Evolutionary conservation across 2,113 vertebrate genomes (phyloP).

Genomic region (Ibidorhyncha struthersii): DNA sequence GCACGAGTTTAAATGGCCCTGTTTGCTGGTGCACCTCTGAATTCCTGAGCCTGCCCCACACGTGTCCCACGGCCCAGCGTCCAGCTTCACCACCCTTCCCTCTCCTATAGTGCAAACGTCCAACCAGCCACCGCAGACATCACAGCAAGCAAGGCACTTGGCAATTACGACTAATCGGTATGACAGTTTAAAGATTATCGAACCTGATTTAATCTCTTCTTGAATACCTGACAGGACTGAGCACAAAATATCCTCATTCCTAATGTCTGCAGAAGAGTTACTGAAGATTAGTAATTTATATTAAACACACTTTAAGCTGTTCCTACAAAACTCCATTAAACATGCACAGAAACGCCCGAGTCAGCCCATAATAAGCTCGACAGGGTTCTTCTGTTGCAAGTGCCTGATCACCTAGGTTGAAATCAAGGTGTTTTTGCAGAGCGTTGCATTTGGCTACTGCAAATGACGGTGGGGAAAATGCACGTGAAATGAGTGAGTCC

Average conservation of each 20-base stretch:
- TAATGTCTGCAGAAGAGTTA: neutral
- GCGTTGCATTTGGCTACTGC: neutral
- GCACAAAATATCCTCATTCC: neutral
- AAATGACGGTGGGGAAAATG: neutral
- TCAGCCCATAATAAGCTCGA: neutral
- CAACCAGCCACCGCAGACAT: neutral
- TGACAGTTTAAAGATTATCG: neutral
- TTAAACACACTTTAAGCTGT: neutral
- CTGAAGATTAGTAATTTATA: neutral
- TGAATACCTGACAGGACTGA: neutral
- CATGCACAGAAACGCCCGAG: rapidly evolving
- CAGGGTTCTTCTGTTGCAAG: neutral
- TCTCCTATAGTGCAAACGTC: rapidly evolving
- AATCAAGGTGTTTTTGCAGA: neutral
- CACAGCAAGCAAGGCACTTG: neutral
- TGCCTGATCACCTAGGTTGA: rapidly evolving
- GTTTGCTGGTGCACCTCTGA: rapidly evolving
- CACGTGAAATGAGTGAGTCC: rapidly evolving
- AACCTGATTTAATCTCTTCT: neutral
- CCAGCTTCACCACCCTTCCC: neutral
- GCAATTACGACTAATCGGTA: neutral
- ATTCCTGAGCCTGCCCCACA: rapidly evolving
- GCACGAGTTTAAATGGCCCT: neutral
- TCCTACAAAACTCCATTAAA: neutral
- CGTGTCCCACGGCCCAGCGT: neutral